Percentiles rank a stretch among this genome's conserved stretches.
Conservation (phyloP, 2,797 vertebrate species). For the Gymnoscopelus braueri region DNA sequence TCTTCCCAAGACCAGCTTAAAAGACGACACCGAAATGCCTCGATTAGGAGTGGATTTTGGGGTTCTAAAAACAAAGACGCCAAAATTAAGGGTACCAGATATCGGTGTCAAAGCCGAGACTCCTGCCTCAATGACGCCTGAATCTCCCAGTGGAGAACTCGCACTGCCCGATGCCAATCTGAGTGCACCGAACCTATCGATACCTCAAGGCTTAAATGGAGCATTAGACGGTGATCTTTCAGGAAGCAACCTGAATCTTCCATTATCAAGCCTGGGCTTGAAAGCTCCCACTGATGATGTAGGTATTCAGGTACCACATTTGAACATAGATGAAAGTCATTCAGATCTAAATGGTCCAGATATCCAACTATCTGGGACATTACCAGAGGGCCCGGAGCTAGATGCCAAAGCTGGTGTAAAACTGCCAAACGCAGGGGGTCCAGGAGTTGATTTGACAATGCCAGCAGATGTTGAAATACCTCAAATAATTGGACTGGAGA, state of each 20-base stretch:
- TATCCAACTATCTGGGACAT: constrained; percentile 21
- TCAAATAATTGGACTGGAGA: constrained; percentile 31
- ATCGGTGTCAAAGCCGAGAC: background rate
- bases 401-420: constrained; percentile 9
- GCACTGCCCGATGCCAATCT: constrained; percentile 7
- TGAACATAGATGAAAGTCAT: constrained; percentile 16
- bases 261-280: constrained; percentile 42
- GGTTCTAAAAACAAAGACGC: constrained; percentile 44
- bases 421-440: constrained; percentile 23
- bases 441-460: constrained; percentile 30
- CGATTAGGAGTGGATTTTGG: constrained; percentile 72
- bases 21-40: constrained; percentile 44
- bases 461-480: constrained; percentile 34
- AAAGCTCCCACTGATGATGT: constrained; percentile 27
- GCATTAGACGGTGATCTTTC: constrained; percentile 18
- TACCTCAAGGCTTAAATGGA: constrained; percentile 13
- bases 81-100: background rate
- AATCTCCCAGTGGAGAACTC: background rate
- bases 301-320: constrained; percentile 23
- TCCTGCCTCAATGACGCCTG: background rate
- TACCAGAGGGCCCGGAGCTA: constrained; percentile 28
- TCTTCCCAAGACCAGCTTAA: constrained; percentile 43
- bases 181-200: constrained; percentile 1
- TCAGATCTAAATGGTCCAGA: constrained; percentile 29
- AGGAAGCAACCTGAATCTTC: constrained; percentile 65